Base-by-base conservation (phyloP, 2,113 vertebrate genomes). In the Lepisosteus osseus region DNA sequence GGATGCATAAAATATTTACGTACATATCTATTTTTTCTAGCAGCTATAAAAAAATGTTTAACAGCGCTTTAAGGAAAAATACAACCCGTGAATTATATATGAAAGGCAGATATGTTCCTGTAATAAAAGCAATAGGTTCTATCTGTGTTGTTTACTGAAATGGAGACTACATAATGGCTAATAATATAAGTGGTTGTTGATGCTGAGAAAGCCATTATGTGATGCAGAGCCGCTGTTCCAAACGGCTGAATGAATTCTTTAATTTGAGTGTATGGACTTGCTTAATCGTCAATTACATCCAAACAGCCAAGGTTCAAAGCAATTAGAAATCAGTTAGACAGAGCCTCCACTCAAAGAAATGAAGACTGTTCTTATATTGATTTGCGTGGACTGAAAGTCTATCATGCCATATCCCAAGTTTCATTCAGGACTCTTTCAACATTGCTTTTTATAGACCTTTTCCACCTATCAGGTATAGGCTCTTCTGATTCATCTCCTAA, bases 1-100 rank as follows among this genome's bases (percentile, higher is more conserved):
- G 70, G 67, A 76, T 12, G 66, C 41, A 78, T 90, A 67, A 87
- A 90, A 90, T 85, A 88, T 90, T 88, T 74, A 89, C 75, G 59
- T 14, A 65, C n/a, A 29, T 74, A 83, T 84, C 76, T 80, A 82
- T 84, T 82, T 82, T 85, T 84, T 85, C 77, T 64, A 54, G 70
- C 72, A 76, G 79, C 80, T 83, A 78, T 83, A 76, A 81, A 87
- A 85, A 78, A 77, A 82, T 82, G 83, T 85, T 87, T 83, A 79
- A 79, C 76, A 80, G 79, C 61, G 68, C 77, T 78, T 56, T 54
- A 82, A 70, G 14, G 43, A 44, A 75, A 68, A 57, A 67, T 79
- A 86, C 76, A 85, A 84, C 81, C 81, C 79, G 79, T 91, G 80
- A 90, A 87, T 90, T 83, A 88, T 85, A 80, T 56, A 87, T 90